Evolutionary conservation across 2,113 vertebrate species (phyloP).

Genomic region (Lepisosteus oculatus): DNA sequence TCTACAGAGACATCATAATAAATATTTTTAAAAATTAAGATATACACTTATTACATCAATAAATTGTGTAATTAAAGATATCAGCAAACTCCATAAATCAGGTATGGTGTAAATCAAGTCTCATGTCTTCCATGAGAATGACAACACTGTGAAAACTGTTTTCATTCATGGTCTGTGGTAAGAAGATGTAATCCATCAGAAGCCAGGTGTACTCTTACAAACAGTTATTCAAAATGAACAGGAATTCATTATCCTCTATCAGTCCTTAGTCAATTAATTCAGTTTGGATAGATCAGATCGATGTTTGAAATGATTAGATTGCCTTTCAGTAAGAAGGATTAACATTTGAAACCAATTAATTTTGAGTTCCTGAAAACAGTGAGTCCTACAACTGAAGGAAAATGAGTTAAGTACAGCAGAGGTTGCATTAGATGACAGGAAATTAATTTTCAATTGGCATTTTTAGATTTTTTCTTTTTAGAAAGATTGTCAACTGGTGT

Average conservation of each 20-base stretch:
- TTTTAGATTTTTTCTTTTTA: neutral
- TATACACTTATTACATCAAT: too few species aligned
- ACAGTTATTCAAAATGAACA: neutral
- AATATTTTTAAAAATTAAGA: too few species aligned
- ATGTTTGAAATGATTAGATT: slow-evolving; percentile 48
- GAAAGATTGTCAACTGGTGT: too few species aligned
- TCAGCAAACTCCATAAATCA: too few species aligned
- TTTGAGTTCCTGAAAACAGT: slow-evolving; percentile 49
- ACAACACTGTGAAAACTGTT: neutral
- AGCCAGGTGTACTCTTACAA: neutral
- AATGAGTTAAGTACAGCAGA: slow-evolving; percentile 67
- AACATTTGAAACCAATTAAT: slow-evolving; percentile 63
- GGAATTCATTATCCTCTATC: slow-evolving; percentile 27
- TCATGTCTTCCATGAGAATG: neutral
- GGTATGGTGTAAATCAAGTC: neutral
- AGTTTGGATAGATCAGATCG: slow-evolving; percentile 67
- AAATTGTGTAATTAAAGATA: too few species aligned
- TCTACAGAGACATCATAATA: too few species aligned
- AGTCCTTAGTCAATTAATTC: slow-evolving; percentile 56
- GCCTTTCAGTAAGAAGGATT: slow-evolving; percentile 58
- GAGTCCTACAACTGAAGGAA: slow-evolving; percentile 44
- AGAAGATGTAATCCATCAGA: neutral
- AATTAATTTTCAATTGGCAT: slow-evolving; percentile 43
- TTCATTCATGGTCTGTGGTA: neutral
- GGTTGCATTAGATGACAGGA: slow-evolving; percentile 51